phyloP scores from a whole-genome alignment of 2,113 vertebrate species.

The Centropus bengalensis region DNA sequence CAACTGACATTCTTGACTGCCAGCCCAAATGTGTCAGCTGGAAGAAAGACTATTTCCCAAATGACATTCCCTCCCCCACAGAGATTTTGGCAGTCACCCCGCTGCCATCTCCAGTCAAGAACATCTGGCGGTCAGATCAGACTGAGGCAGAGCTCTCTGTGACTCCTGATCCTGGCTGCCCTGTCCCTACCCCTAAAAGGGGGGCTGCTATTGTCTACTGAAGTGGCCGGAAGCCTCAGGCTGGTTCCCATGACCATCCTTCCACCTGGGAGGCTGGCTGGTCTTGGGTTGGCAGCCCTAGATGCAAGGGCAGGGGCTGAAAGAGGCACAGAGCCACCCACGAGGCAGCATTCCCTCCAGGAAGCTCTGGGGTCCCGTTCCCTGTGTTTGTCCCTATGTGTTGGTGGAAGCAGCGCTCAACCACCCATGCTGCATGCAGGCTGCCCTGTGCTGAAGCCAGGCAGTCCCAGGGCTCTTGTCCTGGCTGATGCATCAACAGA shows the following conservation, averaged over 20 bases:
- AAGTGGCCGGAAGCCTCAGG: background rate
- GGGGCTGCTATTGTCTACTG: background rate
- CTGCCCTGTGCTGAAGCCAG: background rate
- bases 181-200: background rate
- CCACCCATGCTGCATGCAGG: fast-evolving
- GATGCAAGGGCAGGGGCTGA: background rate
- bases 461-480: background rate
- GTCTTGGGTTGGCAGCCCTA: background rate
- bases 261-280: background rate
- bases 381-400: fast-evolving
- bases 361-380: background rate
- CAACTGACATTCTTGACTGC: conserved; percentile 23
- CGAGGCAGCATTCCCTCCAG: background rate
- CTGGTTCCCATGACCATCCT: background rate
- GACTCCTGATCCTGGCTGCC: background rate
- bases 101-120: background rate
- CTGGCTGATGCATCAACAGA: background rate
- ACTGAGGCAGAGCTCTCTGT: background rate
- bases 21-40: conserved; percentile 39
- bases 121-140: background rate
- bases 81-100: background rate
- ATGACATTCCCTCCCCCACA: background rate
- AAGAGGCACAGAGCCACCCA: background rate
- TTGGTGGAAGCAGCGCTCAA: background rate
- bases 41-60: conserved; percentile 47